Evolutionary conservation across 1,140 invertebrate genomes (phyloP).

Genomic region (Lamellibrachia luymesi): DNA sequence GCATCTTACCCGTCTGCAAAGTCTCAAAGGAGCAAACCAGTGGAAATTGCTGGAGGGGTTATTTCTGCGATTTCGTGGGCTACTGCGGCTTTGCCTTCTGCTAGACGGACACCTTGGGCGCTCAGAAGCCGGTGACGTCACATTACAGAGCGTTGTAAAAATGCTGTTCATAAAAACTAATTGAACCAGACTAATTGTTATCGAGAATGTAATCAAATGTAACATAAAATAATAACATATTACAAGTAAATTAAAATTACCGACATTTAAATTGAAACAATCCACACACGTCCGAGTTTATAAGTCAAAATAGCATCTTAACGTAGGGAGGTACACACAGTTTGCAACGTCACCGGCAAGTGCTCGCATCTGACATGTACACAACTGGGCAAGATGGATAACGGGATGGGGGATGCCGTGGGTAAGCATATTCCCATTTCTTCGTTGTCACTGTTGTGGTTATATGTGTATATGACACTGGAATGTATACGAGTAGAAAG

Average conservation of each 20-base stretch:
- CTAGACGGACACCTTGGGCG: background rate
- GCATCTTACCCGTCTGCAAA: background rate
- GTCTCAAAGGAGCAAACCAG: conserved; percentile 3
- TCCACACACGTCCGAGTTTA: background rate
- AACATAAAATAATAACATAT: background rate
- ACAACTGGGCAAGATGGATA: conserved; percentile 4
- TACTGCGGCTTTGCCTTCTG: background rate
- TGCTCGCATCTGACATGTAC: background rate
- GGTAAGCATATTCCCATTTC: background rate
- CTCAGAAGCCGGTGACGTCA: background rate
- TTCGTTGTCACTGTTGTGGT: background rate
- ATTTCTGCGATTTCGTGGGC: background rate
- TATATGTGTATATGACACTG: background rate
- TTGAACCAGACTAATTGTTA: background rate
- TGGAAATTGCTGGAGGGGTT: background rate
- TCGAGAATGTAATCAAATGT: background rate
- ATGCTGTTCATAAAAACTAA: background rate
- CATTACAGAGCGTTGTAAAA: background rate
- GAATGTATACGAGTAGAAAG: background rate
- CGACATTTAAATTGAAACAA: background rate
- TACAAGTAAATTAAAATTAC: background rate
- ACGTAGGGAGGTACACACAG: background rate
- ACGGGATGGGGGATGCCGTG: background rate
- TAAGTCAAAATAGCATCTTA: background rate
- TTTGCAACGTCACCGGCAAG: background rate